Evolutionary conservation across 2,113 vertebrate genomes (phyloP).

Genomic region (Dendrocopos noguchii): DNA sequence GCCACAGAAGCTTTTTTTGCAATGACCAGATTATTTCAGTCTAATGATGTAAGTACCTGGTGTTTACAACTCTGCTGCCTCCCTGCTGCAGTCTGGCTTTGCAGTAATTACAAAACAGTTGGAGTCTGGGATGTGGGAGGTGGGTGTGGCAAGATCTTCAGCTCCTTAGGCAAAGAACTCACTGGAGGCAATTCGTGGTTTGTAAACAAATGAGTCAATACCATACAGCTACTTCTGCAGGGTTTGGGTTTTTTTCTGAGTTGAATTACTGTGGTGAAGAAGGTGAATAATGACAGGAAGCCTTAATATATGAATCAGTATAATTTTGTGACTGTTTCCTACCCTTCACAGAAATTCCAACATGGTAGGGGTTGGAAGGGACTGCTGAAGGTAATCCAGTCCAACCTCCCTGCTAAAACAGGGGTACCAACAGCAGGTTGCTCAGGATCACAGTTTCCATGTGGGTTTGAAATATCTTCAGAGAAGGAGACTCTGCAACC

Average conservation of each 20-base stretch:
- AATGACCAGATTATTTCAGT: slow-evolving; percentile 97
- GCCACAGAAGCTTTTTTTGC: slow-evolving; percentile 98
- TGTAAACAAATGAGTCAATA: neutral
- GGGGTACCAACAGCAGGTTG: no score
- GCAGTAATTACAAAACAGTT: neutral
- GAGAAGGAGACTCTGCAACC: no score
- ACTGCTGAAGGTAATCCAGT: no score
- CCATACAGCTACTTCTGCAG: neutral
- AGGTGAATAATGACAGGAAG: neutral
- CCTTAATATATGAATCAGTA: neutral
- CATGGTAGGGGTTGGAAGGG: no score
- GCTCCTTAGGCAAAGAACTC: neutral
- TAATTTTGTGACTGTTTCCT: no score
- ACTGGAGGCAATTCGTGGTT: neutral
- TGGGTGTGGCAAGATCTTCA: neutral
- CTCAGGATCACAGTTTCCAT: no score
- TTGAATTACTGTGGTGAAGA: neutral
- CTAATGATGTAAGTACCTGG: slow-evolving; percentile 89
- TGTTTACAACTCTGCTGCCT: neutral
- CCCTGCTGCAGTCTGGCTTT: neutral
- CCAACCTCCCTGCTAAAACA: no score
- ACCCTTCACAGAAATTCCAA: no score
- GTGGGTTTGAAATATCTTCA: no score
- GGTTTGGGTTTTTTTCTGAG: neutral
- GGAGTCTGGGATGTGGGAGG: neutral